These are phyloP conservation scores for Adineta ricciae DNA, from an alignment of 2,888 invertebrate species.

Conservation along the genomic window DNA sequence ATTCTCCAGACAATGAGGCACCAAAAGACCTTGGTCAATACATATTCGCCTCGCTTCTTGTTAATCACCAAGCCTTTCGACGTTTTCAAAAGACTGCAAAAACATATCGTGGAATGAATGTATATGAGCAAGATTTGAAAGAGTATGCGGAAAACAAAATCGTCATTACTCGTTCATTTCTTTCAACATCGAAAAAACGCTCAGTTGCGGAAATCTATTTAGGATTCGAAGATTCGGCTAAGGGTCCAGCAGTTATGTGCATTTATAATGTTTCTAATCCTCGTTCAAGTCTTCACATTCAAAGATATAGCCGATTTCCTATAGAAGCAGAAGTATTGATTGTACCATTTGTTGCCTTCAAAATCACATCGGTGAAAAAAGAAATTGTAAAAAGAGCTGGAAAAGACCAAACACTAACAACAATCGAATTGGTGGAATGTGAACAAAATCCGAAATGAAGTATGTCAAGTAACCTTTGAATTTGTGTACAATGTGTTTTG, in stretches of 20 bases:
- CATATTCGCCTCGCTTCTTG: neutral
- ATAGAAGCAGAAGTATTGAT: neutral
- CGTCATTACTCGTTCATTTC: neutral
- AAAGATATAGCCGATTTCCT: neutral
- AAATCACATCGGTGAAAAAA: neutral
- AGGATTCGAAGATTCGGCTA: too few species aligned
- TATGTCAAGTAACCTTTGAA: too few species aligned
- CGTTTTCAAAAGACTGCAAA: neutral
- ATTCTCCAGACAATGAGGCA: neutral
- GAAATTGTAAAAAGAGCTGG: neutral
- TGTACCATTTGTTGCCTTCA: neutral
- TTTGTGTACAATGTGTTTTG: too few species aligned
- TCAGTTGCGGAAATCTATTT: neutral
- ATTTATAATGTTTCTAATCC: neutral
- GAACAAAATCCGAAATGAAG: neutral
- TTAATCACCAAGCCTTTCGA: neutral
- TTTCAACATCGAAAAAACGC: neutral
- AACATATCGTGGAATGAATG: neutral
- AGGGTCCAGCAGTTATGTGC: neutral
- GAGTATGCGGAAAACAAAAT: neutral
- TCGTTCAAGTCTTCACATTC: neutral
- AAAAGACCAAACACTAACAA: neutral
- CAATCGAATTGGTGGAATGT: neutral
- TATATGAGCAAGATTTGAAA: neutral
- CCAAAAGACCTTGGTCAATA: neutral